Evolutionary conservation across 2,113 vertebrate genomes (phyloP), one percentile per base, ranked within the genome.

Genomic region (Austrofundulus limnaeus): DNA sequence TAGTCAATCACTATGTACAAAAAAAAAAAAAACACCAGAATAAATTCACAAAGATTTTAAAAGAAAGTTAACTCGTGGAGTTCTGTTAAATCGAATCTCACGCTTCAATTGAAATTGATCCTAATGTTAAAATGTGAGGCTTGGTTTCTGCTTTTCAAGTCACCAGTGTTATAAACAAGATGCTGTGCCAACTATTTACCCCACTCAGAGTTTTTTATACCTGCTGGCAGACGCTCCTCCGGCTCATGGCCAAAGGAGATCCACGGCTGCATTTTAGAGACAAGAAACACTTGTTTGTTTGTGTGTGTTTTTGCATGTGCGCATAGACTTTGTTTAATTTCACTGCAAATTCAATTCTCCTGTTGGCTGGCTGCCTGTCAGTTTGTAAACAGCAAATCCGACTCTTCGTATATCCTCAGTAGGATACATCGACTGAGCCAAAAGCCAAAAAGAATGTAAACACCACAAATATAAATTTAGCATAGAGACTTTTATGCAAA

Each of bases 161-260:
- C 66, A 78, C 55, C 71, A 16, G 62, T 83, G 72, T 84, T 81
- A 79, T 77, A 85, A 82, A 90, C 82, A 89, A 74, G 66, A 28
- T 47, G 37, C 28, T 13, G 58, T 65, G 81, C 81, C 85, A 87
- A 74, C 66, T 54, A 73, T 84, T 80, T 56, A 75, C 52, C 67
- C 65, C 39, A 59, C 60, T 72, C 59, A 51, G 12, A 61, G 51
- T 76, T 70, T 57, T 66, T 48, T 48, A 65, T 65, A 72, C 51
- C 42, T 2, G 5, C 51, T 80, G 77, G 78, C 47, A 72, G 54
- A 20, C 23, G 42, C 53, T 57, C 55, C 11, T 5, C 0, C 6
- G 13, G 64, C 57, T 51, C 20, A 39, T 14, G 25, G 66, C 72
- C 76, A 69, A 52, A 67, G 77, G 61, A 61, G 61, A 73, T 68